Evolutionary conservation across 1,140 invertebrate genomes (phyloP).

Genomic region (Campoletis sonorensis): DNA sequence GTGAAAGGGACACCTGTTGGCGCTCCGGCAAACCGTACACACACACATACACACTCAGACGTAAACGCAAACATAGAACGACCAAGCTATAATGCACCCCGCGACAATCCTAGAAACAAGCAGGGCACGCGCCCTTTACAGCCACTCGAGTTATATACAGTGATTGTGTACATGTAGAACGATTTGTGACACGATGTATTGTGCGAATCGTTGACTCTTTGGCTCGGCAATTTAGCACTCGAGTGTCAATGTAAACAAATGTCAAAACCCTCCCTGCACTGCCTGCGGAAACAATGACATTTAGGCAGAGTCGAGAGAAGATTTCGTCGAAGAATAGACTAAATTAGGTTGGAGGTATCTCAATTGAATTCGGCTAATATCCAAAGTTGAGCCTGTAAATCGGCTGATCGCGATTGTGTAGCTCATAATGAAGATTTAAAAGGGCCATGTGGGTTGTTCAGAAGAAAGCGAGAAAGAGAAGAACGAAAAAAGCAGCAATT

Average conservation of each 20-base stretch:
- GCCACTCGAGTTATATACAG: conserved; percentile 20
- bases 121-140: conserved; percentile 57
- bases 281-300: neutral
- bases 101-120: conserved; percentile 73
- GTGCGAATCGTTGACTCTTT: conserved; percentile 41
- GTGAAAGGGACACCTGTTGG: conserved; percentile 78
- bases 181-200: conserved; percentile 13
- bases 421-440: conserved; percentile 13
- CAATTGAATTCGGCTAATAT: neutral
- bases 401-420: neutral
- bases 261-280: neutral
- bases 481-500: conserved; percentile 60
- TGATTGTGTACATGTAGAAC: neutral
- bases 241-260: conserved; percentile 8
- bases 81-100: conserved; percentile 50
- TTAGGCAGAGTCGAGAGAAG: neutral
- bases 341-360: neutral
- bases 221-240: conserved; percentile 19
- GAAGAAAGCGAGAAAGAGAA: neutral
- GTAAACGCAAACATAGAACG: conserved; percentile 9
- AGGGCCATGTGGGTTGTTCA: neutral
- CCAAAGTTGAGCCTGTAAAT: neutral
- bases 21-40: conserved; percentile 49
- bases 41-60: conserved; percentile 21
- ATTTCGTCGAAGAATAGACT: neutral